These are phyloP conservation scores for Schizopygopsis pylzovi DNA, from an alignment of 2,797 vertebrate genomes.

Conservation along the genomic window DNA sequence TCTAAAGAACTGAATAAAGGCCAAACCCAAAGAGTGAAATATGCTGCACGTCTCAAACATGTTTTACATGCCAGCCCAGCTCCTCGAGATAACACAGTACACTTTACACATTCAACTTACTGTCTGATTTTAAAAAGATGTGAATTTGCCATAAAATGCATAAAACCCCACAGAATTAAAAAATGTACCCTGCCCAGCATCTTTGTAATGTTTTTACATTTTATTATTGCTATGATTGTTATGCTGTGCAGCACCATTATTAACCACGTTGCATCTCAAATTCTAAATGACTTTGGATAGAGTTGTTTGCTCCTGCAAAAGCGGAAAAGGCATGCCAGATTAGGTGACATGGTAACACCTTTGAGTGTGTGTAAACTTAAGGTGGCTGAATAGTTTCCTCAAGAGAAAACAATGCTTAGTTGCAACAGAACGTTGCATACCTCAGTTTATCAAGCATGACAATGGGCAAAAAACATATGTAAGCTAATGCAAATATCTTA, in stretches of 20 bases:
- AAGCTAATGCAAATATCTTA: constrained; percentile 37
- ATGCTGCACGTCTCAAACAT: neutral
- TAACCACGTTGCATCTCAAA: neutral
- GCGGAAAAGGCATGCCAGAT: neutral
- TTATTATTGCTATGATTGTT: neutral
- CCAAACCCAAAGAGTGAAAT: neutral
- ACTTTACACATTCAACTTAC: neutral
- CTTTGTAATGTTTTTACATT: neutral
- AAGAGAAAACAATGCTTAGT: constrained; percentile 15
- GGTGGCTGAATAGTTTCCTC: neutral
- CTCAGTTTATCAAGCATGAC: neutral
- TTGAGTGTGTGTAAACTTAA: neutral
- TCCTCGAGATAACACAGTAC: neutral
- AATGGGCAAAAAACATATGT: neutral
- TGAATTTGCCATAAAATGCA: neutral
- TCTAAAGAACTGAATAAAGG: neutral
- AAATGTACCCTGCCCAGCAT: neutral
- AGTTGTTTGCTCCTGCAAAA: constrained; percentile 15
- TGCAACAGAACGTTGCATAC: neutral
- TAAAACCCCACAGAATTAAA: neutral
- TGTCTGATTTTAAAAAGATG: neutral
- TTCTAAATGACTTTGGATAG: neutral
- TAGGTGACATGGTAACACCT: constrained; percentile 13
- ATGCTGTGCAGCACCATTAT: neutral
- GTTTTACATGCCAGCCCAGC: neutral